These are phyloP conservation scores for Xenus cinereus DNA, from an alignment of 2,113 vertebrate genomes.

Conservation along the genomic window DNA sequence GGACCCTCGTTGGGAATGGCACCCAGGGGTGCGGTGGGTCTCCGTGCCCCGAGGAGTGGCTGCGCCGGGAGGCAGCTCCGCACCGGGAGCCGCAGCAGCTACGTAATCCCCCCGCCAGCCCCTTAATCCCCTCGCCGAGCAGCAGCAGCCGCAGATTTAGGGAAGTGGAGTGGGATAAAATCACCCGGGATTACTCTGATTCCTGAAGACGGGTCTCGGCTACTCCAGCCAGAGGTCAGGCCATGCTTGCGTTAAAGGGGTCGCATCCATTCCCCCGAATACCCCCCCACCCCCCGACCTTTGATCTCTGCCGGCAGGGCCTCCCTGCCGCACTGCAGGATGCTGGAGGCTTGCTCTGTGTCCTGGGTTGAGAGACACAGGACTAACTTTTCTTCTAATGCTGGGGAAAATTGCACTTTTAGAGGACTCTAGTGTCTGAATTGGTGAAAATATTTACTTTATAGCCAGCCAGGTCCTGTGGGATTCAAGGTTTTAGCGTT, in stretches of 20 bases:
- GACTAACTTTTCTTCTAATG: too few species aligned
- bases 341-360: background rate
- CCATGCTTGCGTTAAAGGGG: conserved; percentile 8
- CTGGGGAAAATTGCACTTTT: too few species aligned
- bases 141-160: conserved; percentile 69
- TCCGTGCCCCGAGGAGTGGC: background rate
- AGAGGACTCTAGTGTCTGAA: too few species aligned
- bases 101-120: conserved; percentile 55
- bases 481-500: too few species aligned
- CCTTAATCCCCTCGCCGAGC: conserved; percentile 55
- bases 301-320: background rate
- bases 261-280: background rate
- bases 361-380: too few species aligned
- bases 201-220: conserved; percentile 75
- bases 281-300: background rate
- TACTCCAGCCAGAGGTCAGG: conserved; percentile 61
- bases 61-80: background rate
- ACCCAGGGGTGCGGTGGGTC: accelerated
- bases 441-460: too few species aligned
- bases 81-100: background rate
- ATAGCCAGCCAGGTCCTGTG: too few species aligned
- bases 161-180: conserved; percentile 72
- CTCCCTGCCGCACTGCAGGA: background rate
- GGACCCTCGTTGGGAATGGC: accelerated
- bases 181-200: conserved; percentile 86